A percentile compares a stretch with the other conserved stretches of the same genome.
phyloP scores from a whole-genome alignment of 1,140 invertebrate genomes.

The Sycobia sp. region DNA sequence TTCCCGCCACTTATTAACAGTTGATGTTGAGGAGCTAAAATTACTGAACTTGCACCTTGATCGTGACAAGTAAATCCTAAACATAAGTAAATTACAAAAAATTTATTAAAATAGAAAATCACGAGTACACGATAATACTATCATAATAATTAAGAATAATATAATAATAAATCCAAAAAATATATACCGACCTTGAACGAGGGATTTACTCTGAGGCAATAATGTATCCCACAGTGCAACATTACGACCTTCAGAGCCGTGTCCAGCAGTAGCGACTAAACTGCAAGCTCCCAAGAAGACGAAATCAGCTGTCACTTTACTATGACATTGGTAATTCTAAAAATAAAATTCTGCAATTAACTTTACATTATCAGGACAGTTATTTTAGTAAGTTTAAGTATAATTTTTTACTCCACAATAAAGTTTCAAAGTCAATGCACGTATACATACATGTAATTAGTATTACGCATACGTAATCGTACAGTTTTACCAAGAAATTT shows the following conservation, averaged over 20 bases:
- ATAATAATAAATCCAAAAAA: neutral
- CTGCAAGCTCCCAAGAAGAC: slow-evolving; percentile 97
- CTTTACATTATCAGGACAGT: too few species aligned
- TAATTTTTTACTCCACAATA: too few species aligned
- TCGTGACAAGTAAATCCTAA: slow-evolving; percentile 90
- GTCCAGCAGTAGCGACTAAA: slow-evolving; percentile 95
- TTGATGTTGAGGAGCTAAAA: slow-evolving; percentile 92
- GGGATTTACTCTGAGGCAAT: slow-evolving; percentile 90
- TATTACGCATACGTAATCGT: neutral
- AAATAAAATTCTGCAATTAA: slow-evolving; percentile 37
- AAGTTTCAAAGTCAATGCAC: neutral
- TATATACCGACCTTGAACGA: slow-evolving; percentile 75
- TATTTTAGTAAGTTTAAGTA: slow-evolving; percentile 18
- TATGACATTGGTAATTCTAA: slow-evolving; percentile 95
- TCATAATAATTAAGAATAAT: too few species aligned
- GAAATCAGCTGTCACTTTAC: slow-evolving; percentile 96
- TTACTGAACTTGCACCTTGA: slow-evolving; percentile 83
- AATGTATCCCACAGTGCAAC: slow-evolving; percentile 99
- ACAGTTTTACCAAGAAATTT: too few species aligned
- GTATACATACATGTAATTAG: neutral
- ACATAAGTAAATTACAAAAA: neutral
- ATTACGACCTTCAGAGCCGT: slow-evolving; percentile 95
- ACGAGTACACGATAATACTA: slow-evolving; percentile 7
- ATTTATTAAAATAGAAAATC: too few species aligned
- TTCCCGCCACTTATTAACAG: slow-evolving; percentile 93